A percentile compares a stretch with the other conserved stretches of the same genome.
These are phyloP conservation scores for Siniperca knerii DNA, from an alignment of 2,113 vertebrate species.

Conservation along the genomic window DNA sequence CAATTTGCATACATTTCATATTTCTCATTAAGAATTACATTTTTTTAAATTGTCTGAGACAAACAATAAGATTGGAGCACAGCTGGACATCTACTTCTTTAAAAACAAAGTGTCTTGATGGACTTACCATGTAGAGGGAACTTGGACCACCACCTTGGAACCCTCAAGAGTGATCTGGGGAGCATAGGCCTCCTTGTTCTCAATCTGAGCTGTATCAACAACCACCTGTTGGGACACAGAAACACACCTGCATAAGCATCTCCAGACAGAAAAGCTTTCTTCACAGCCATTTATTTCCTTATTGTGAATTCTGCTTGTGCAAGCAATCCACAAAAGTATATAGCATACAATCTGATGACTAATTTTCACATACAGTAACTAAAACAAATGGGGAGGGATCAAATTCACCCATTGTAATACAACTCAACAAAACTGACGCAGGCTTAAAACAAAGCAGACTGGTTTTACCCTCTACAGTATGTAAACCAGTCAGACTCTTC, in stretches of 20 bases:
- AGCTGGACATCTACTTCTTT: neutral
- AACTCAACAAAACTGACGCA: neutral
- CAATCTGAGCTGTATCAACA: slow-evolving; percentile 98
- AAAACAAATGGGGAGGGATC: neutral
- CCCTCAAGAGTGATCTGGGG: slow-evolving; percentile 98
- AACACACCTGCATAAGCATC: slow-evolving; percentile 29
- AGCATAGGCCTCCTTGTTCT: slow-evolving; percentile 98
- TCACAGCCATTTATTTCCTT: neutral
- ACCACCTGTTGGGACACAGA: slow-evolving; percentile 89
- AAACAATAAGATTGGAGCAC: neutral
- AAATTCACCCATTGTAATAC: neutral
- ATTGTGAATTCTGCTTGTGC: neutral
- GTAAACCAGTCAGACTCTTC: neutral
- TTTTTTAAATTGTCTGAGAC: neutral
- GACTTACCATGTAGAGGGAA: slow-evolving; percentile 97
- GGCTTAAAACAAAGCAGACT: neutral
- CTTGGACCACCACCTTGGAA: slow-evolving; percentile 95
- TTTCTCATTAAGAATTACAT: neutral
- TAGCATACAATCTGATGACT: neutral
- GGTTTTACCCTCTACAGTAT: neutral
- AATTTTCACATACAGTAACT: neutral
- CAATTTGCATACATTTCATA: neutral
- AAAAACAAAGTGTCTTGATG: neutral
- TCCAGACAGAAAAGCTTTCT: neutral
- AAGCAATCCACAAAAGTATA: neutral